These are phyloP conservation scores for Ophion costatus DNA, from an alignment of 2,888 invertebrate species.

Conservation along the genomic window DNA sequence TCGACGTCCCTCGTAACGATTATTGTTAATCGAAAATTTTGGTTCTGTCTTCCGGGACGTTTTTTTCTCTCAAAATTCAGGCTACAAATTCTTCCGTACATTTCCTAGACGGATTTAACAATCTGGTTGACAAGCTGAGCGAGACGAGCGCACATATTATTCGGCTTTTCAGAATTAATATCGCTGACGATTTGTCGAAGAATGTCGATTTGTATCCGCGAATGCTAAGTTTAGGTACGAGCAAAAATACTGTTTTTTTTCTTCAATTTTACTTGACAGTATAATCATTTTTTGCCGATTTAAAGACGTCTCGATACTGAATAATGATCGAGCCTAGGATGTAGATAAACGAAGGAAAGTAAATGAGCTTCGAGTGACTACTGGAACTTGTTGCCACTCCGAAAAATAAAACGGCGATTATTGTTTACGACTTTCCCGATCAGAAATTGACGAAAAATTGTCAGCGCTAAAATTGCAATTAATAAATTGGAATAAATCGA, in stretches of 20 bases:
- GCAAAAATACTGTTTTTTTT: not conserved
- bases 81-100: not conserved
- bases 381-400: too few relatives aligned
- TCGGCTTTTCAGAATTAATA: not conserved
- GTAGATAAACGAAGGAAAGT: too few relatives aligned
- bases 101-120: not conserved
- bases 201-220: not conserved
- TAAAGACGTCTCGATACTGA: too few relatives aligned
- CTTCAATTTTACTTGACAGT: not conserved
- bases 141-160: not conserved
- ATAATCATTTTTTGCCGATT: not conserved
- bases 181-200: not conserved
- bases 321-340: too few relatives aligned
- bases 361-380: too few relatives aligned
- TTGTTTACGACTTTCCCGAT: too few relatives aligned
- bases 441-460: too few relatives aligned
- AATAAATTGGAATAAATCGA: too few relatives aligned
- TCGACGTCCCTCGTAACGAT: slow-evolving; percentile 1
- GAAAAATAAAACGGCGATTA: too few relatives aligned
- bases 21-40: slow-evolving; percentile 6
- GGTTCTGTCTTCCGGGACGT: not conserved
- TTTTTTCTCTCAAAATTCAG: not conserved
- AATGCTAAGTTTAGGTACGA: not conserved
- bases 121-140: not conserved
- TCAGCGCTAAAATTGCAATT: too few relatives aligned